Evolutionary conservation across 2,888 invertebrate species (phyloP).

Genomic region (Meiosimyza decipiens): DNA sequence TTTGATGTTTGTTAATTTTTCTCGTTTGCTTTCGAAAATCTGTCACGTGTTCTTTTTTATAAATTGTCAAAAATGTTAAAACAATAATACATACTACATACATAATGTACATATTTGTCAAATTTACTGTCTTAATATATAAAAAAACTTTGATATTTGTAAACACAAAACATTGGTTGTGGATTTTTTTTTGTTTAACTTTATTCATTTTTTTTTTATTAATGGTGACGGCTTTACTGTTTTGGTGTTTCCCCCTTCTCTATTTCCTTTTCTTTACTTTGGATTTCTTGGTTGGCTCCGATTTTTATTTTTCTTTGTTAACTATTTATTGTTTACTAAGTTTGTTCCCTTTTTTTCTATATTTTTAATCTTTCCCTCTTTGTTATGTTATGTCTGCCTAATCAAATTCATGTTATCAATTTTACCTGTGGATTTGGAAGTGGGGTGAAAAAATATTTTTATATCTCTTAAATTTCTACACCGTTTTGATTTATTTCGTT

Average conservation of each 20-base stretch:
- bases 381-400: background rate
- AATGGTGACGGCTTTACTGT: background rate
- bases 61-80: conserved; percentile 40
- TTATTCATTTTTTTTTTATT: background rate
- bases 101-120: conserved; percentile 43
- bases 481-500: too few species aligned
- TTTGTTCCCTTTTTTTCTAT: conserved; percentile 9
- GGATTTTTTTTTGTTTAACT: conserved; percentile 38
- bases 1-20: conserved; percentile 24
- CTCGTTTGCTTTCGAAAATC: background rate
- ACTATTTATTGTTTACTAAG: conserved; percentile 2
- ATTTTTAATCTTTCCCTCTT: conserved; percentile 16
- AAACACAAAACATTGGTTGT: conserved; percentile 43
- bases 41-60: conserved; percentile 32
- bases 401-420: too few species aligned
- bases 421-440: too few species aligned
- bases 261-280: background rate
- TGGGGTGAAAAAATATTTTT: too few species aligned
- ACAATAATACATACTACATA: conserved; percentile 37
- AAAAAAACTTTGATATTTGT: conserved; percentile 24
- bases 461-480: too few species aligned
- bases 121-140: conserved; percentile 7
- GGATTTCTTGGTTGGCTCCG: background rate
- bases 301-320: background rate
- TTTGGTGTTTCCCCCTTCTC: conserved; percentile 13